Percentiles rank a stretch among this genome's conserved stretches.
Evolutionary conservation across 2,888 invertebrate genomes (phyloP).

Genomic region (Tetragnatha montana): DNA sequence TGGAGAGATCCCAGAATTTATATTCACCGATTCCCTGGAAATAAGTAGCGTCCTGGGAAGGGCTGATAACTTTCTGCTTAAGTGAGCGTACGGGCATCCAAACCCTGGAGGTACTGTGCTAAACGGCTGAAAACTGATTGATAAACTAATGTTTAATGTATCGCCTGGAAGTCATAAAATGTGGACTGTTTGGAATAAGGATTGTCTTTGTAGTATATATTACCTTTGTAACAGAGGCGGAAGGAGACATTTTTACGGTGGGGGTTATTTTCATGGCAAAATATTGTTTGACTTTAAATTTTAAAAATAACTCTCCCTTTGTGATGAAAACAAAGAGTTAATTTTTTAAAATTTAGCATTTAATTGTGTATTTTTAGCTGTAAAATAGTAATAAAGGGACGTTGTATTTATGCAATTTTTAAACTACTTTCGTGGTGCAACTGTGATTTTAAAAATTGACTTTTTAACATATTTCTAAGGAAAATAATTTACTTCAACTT

Average conservation of each 20-base stretch:
- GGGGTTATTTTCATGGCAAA: not conserved
- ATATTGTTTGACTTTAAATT: too few relatives aligned
- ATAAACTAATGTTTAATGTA: conserved; percentile 28
- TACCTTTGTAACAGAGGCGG: not conserved
- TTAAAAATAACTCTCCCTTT: too few relatives aligned
- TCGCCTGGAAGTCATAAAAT: not conserved
- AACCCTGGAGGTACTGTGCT: not conserved
- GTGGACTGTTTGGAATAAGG: not conserved
- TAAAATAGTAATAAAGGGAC: too few relatives aligned
- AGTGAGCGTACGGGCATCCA: not conserved
- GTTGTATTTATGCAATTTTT: too few relatives aligned
- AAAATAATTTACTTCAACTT: too few relatives aligned
- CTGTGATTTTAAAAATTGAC: too few relatives aligned
- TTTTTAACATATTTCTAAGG: too few relatives aligned
- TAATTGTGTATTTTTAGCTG: too few relatives aligned
- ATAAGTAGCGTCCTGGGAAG: not conserved
- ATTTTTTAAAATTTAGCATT: too few relatives aligned
- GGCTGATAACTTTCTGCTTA: not conserved
- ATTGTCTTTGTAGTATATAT: not conserved
- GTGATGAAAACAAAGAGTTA: too few relatives aligned
- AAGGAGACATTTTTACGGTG: not conserved
- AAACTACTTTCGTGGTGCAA: too few relatives aligned
- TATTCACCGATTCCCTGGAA: not conserved
- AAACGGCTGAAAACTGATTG: conserved; percentile 5
- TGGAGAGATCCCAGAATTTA: not conserved